Evolutionary conservation across 2,797 vertebrate species (phyloP), one percentile per base, ranked within the genome.

Genomic region (Peromyscus melanophrys): DNA sequence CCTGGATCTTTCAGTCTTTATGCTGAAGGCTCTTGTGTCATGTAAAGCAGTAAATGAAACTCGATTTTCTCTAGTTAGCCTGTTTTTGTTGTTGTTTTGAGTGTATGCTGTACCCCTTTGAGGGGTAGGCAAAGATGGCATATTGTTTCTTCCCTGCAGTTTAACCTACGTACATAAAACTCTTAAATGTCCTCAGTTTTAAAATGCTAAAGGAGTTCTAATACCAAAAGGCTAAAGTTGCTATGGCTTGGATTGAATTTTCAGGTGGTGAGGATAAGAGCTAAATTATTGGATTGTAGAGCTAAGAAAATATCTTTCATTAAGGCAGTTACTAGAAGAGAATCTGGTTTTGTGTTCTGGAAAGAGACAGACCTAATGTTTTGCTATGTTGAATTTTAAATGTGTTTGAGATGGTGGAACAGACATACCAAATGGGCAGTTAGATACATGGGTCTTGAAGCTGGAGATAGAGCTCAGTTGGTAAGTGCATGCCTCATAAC

Each of bases 161-260:
- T 82, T 59, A 93, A 93, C 21, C 21, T 29, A 63, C 37, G 86
- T 93, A 76, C 76, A 71, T 80, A 85, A 96, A 96, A 43, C 40
- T 94, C 27, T 59, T 83, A 21, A 69, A 29, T 52, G 14, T 80
- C 89, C 13, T 93, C 19, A 21, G 25, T 82, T 92, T 96, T 86
- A 81, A 95, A 88, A 75, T 84, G 16, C 40, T 90, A 85, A 86
- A 97, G n/a, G 49, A 2, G 6, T 63, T 90, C 46, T 87, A 87
- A 96, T 52, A 63, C 17, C 25, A 83, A 87, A 85, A 92, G 63
- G 6, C 59, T 92, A 67, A n/a, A 89, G 71, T 21, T 25, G 12
- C 49, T 93, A 0, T 94, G 63, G n/a, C 73, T 71, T 93, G 34
- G 69, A 69, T 87, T 93, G 81, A 84, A 67, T 95, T 97, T 96